Base-by-base conservation (phyloP, 2,797 vertebrate genomes). In the Tokudaia muenninki region DNA sequence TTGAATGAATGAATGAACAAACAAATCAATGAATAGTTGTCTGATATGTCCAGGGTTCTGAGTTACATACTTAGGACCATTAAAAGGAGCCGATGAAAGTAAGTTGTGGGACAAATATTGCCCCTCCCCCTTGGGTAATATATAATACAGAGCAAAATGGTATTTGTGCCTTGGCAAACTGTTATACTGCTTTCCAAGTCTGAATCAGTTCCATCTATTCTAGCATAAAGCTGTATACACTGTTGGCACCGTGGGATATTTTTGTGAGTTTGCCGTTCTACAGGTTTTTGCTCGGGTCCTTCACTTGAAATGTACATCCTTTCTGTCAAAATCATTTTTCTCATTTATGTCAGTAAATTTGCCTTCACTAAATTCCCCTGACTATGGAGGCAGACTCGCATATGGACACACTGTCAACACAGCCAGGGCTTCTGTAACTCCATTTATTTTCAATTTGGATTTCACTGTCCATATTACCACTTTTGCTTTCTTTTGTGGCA, bases 241-340 rank as follows among this genome's bases (percentile, higher is more conserved):
- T 96, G 84, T 80, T 65, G 57, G 74, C 59, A 82, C 57, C 75
- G 44, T 67, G 29, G 79, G 52, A 77, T 41, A 95, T 84, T 41
- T 91, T 86, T 84, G n/a, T 90, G 87, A 87, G 19, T 93, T 89
- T 72, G 90, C 57, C n/a, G 90, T 75, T 81, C 10, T 87, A 61
- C 80, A 67, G 57, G 0, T 74, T 96, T 96, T 94, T 92, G 50
- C 50, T 94, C 17, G 0, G 29, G 55, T 57, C 22, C 47, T 80
- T 80, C 88, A 87, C 57, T 87, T 24, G 47, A 67, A 26, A 78
- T 61, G 47, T 72, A 87, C 31, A 72, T 65, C 44, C 31, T 87
- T 87, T 87, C 82, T 65, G 44, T 87, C 50, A 95, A 86, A 95
- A 77, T 72, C 57, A 90, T 95, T 96, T 97, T 95, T 93, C 87